Conservation (phyloP, 2,888 invertebrate species). For the Drosophila subsilvestris region DNA sequence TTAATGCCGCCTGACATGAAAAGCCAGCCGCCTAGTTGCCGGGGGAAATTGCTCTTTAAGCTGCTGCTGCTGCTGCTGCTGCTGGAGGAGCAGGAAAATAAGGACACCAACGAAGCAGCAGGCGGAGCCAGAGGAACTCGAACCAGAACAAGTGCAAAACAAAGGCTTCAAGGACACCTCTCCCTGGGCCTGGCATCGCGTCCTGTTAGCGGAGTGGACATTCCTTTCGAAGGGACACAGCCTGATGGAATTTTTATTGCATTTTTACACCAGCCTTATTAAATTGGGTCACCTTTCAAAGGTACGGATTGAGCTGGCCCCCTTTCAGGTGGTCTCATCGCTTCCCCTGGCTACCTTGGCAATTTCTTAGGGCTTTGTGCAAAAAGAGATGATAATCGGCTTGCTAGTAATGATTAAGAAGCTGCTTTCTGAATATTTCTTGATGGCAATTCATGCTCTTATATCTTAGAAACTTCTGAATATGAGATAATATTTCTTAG, state of each 20-base stretch:
- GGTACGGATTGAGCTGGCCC: neutral
- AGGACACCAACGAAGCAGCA: constrained; percentile 17
- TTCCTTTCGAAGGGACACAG: neutral
- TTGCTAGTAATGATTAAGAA: neutral
- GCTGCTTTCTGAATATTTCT: neutral
- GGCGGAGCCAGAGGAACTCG: neutral
- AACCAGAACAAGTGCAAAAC: constrained; percentile 5
- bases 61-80: neutral
- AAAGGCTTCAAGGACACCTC: constrained; percentile 24
- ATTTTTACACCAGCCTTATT: constrained; percentile 3
- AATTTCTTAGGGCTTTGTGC: neutral
- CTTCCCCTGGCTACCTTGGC: neutral
- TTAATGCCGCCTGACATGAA: constrained; percentile 60
- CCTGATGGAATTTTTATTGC: constrained; percentile 7
- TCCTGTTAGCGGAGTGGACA: neutral
- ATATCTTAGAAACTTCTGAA: too few species aligned
- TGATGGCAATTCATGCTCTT: neutral
- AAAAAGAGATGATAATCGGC: neutral
- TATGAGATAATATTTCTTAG: too few species aligned
- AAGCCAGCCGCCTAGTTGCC: constrained; percentile 41
- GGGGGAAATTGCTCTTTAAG: constrained; percentile 38
- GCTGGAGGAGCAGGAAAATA: constrained; percentile 11
- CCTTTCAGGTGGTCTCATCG: neutral
- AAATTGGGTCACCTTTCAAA: constrained; percentile 12
- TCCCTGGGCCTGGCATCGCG: constrained; percentile 5